Conservation (phyloP, 1,140 invertebrate genomes). For the Ostrea denselamellosa region DNA sequence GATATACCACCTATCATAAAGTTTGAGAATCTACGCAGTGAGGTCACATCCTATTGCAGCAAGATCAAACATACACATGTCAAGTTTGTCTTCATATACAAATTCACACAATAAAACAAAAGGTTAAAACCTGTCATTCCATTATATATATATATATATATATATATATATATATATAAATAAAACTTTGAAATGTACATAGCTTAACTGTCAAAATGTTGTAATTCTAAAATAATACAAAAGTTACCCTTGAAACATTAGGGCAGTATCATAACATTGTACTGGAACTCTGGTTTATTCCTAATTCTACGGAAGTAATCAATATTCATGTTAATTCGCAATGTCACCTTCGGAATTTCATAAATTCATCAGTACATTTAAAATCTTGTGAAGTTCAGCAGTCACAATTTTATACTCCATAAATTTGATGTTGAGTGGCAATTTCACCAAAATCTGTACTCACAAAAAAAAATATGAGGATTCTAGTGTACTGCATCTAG, state of each 20-base stretch:
- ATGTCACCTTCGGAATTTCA: too few species aligned
- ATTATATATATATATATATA: background rate
- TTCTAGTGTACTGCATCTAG: too few species aligned
- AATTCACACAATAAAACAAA: background rate
- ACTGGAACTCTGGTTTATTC: background rate
- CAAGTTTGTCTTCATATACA: background rate
- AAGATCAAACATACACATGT: background rate
- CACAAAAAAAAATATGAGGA: too few species aligned
- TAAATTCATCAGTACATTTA: too few species aligned
- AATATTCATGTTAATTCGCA: background rate
- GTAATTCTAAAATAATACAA: background rate
- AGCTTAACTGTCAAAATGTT: background rate
- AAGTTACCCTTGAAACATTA: background rate
- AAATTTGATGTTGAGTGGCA: too few species aligned
- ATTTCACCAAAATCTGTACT: too few species aligned
- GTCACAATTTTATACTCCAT: too few species aligned
- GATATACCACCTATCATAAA: background rate
- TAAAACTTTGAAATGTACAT: background rate
- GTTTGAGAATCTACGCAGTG: background rate
- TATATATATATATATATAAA: background rate
- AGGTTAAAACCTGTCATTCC: background rate
- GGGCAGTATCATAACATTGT: background rate
- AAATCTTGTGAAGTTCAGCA: too few species aligned
- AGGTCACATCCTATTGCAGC: slow-evolving; percentile 13
- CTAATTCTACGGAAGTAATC: background rate